Evolutionary conservation across 2,888 invertebrate species (phyloP).

Genomic region (Sarcophaga subvicina): DNA sequence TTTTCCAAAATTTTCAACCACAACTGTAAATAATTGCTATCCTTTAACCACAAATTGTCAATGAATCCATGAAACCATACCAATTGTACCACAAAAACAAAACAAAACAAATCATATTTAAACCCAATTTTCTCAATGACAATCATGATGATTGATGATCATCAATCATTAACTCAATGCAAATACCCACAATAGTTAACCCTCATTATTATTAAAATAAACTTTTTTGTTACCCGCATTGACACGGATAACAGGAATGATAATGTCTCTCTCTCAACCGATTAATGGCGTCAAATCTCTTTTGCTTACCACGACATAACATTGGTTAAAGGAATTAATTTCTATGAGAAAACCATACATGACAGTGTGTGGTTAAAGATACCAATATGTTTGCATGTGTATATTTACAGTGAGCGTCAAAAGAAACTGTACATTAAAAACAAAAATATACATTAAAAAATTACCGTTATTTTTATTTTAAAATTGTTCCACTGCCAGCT

Average conservation of each 20-base stretch:
- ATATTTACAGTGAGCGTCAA: too few relatives aligned
- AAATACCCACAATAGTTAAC: background rate
- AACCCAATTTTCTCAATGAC: background rate
- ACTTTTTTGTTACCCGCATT: background rate
- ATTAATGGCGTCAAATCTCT: background rate
- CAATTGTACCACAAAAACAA: too few relatives aligned
- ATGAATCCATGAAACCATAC: too few relatives aligned
- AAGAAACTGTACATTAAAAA: too few relatives aligned
- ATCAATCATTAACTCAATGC: slow-evolving; percentile 1
- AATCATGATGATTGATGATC: too few relatives aligned
- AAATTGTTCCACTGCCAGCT: too few relatives aligned
- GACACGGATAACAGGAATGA: background rate
- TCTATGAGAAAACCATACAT: background rate
- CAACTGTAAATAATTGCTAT: too few relatives aligned
- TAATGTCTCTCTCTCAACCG: background rate
- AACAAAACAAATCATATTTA: background rate
- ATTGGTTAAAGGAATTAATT: background rate
- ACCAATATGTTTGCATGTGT: too few relatives aligned
- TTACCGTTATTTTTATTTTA: too few relatives aligned
- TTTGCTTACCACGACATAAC: background rate
- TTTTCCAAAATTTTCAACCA: too few relatives aligned
- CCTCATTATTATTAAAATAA: background rate
- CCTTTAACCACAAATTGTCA: too few relatives aligned
- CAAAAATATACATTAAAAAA: too few relatives aligned
- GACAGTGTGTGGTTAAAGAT: background rate